phyloP scores from a whole-genome alignment of 2,888 invertebrate genomes.

The Sycophila texana region DNA sequence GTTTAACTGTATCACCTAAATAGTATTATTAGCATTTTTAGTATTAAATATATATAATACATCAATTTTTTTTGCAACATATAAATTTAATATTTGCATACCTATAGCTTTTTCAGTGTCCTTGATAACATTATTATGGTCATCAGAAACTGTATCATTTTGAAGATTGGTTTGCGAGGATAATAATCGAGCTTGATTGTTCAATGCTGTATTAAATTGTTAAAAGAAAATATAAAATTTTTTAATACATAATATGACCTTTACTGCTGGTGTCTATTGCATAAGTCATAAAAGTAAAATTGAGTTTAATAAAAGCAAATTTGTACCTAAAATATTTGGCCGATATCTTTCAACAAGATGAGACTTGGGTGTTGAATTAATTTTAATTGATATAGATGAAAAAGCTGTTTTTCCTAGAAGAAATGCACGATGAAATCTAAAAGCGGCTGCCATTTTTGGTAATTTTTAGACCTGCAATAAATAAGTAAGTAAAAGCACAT shows the following conservation, averaged over 20 bases:
- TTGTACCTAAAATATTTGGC: slow-evolving; percentile 52
- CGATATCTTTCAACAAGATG: slow-evolving; percentile 58
- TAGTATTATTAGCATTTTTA: slow-evolving; percentile 21
- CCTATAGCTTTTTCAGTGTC: slow-evolving; percentile 80
- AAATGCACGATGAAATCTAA: slow-evolving; percentile 64
- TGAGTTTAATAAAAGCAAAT: neutral
- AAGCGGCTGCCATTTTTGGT: slow-evolving; percentile 67
- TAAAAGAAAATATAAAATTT: neutral
- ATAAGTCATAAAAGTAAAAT: neutral
- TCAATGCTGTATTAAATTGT: slow-evolving; percentile 55
- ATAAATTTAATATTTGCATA: slow-evolving; percentile 61
- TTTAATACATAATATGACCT: neutral
- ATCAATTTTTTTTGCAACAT: slow-evolving; percentile 6
- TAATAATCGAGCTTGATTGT: slow-evolving; percentile 59
- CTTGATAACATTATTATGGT: slow-evolving; percentile 80
- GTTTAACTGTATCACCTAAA: slow-evolving; percentile 80
- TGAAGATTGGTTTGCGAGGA: slow-evolving; percentile 72
- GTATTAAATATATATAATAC: neutral
- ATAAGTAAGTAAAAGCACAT: neutral
- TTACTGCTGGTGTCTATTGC: neutral
- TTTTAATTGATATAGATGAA: slow-evolving; percentile 59
- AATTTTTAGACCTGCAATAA: neutral
- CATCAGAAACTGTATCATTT: slow-evolving; percentile 70
- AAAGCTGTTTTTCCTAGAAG: slow-evolving; percentile 64
- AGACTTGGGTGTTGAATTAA: slow-evolving; percentile 56